Percentiles rank a stretch among this genome's conserved stretches.
Conservation (phyloP, 2,888 invertebrate species). For the Zygothrica quintamaculata region DNA sequence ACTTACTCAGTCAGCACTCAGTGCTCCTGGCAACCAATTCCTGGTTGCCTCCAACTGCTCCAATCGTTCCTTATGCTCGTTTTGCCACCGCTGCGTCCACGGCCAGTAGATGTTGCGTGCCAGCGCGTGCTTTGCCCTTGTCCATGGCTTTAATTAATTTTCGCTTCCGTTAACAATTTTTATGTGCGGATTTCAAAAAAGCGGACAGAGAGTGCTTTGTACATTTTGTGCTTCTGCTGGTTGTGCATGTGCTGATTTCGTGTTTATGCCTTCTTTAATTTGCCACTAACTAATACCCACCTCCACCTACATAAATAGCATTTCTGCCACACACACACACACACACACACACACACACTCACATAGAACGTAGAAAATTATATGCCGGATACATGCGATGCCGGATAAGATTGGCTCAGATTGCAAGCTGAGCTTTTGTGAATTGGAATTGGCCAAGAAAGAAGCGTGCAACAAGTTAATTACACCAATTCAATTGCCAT, state of each 20-base stretch:
- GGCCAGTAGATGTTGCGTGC: constrained; percentile 67
- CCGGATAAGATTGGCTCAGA: constrained; percentile 71
- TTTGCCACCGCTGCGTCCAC: neutral
- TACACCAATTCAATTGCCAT: constrained; percentile 52
- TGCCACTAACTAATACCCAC: constrained; percentile 72
- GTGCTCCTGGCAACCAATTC: neutral
- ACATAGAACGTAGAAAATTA: constrained; percentile 73
- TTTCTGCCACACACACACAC: constrained; percentile 8
- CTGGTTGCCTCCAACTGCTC: neutral
- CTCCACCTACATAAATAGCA: constrained; percentile 8
- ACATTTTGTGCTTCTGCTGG: constrained; percentile 30
- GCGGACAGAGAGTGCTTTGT: constrained; percentile 28
- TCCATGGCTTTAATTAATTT: constrained; percentile 78
- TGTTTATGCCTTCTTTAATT: constrained; percentile 78
- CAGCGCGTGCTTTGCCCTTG: constrained; percentile 70
- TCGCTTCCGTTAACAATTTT: constrained; percentile 81
- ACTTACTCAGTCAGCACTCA: neutral
- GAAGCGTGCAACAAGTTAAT: constrained; percentile 82
- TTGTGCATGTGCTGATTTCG: constrained; percentile 75
- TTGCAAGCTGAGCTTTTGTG: constrained; percentile 47
- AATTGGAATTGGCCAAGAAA: constrained; percentile 23
- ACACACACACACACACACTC: constrained; percentile 5
- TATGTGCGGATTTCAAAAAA: constrained; percentile 64
- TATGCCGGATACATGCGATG: constrained; percentile 83
- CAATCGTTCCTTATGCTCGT: neutral